These are phyloP conservation scores for Elmis aenea DNA, from an alignment of 2,888 invertebrate species.

Conservation along the genomic window DNA sequence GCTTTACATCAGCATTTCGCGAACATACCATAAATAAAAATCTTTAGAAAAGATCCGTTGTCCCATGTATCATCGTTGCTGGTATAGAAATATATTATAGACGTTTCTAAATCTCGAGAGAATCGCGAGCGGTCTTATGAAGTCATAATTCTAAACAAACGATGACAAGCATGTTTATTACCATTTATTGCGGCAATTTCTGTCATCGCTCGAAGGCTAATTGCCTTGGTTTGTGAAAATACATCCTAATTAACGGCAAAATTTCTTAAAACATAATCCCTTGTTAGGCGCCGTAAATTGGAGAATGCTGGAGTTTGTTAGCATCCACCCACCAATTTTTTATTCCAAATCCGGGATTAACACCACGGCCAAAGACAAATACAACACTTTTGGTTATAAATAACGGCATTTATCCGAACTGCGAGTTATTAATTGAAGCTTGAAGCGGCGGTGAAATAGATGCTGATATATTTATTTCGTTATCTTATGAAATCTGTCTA, in stretches of 20 bases:
- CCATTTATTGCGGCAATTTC: constrained; percentile 26
- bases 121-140: constrained; percentile 13
- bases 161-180: constrained; percentile 25
- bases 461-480: constrained; percentile 21
- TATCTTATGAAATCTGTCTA: constrained; percentile 22
- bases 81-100: constrained; percentile 18
- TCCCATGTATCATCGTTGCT: constrained; percentile 19
- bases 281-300: constrained; percentile 29
- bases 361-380: constrained; percentile 8
- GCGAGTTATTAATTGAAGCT: constrained; percentile 34
- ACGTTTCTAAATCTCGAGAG: constrained; percentile 17
- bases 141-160: constrained; percentile 24
- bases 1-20: constrained; percentile 19
- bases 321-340: constrained; percentile 17
- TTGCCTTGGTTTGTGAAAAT: constrained; percentile 27
- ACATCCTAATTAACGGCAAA: constrained; percentile 30
- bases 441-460: constrained; percentile 30
- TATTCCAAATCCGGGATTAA: constrained; percentile 6
- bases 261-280: constrained; percentile 33
- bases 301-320: constrained; percentile 7
- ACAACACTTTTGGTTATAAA: constrained; percentile 20
- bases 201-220: constrained; percentile 25
- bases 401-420: constrained; percentile 27
- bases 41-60: constrained; percentile 20
- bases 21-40: constrained; percentile 21